A percentile compares a stretch with the other conserved stretches of the same genome.
These are phyloP conservation scores for Sphenodon punctatus DNA, from an alignment of 2,797 vertebrate genomes.

Conservation along the genomic window DNA sequence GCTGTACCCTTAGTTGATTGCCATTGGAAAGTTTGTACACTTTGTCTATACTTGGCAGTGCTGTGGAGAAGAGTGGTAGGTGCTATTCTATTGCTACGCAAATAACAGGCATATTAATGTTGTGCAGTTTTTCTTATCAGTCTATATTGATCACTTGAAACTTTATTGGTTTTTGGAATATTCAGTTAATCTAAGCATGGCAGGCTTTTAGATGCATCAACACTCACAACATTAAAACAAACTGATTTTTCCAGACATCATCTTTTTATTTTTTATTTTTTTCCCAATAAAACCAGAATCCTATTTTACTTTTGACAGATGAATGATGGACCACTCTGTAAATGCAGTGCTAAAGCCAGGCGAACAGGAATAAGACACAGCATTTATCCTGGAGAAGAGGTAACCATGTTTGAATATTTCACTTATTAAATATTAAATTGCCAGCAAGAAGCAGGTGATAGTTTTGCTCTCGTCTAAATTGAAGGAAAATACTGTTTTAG, in stretches of 20 bases:
- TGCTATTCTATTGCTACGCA: slow-evolving; percentile 36
- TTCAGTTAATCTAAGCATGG: slow-evolving; percentile 64
- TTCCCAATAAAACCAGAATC: slow-evolving; percentile 40
- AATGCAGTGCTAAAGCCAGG: slow-evolving; percentile 96
- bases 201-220: slow-evolving; percentile 56
- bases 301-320: slow-evolving; percentile 82
- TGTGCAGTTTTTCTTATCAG: slow-evolving; percentile 7
- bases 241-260: slow-evolving; percentile 19
- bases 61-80: too few species aligned
- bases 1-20: too few species aligned
- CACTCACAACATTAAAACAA: slow-evolving; percentile 51
- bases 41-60: too few species aligned
- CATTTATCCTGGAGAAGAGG: slow-evolving; percentile 98
- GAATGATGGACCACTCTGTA: slow-evolving; percentile 98
- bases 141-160: slow-evolving; percentile 29
- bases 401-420: slow-evolving; percentile 64
- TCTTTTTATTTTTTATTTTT: not conserved
- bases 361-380: slow-evolving; percentile 96
- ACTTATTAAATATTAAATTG: slow-evolving; percentile 1
- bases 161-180: slow-evolving; percentile 65
- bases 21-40: too few species aligned
- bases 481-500: not conserved
- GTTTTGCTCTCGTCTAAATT: not conserved
- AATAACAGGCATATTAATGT: not conserved
- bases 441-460: slow-evolving; percentile 2